Evolutionary conservation across 2,797 vertebrate genomes (phyloP), one percentile per base, ranked within the genome.

Genomic region (Alectoris magna): DNA sequence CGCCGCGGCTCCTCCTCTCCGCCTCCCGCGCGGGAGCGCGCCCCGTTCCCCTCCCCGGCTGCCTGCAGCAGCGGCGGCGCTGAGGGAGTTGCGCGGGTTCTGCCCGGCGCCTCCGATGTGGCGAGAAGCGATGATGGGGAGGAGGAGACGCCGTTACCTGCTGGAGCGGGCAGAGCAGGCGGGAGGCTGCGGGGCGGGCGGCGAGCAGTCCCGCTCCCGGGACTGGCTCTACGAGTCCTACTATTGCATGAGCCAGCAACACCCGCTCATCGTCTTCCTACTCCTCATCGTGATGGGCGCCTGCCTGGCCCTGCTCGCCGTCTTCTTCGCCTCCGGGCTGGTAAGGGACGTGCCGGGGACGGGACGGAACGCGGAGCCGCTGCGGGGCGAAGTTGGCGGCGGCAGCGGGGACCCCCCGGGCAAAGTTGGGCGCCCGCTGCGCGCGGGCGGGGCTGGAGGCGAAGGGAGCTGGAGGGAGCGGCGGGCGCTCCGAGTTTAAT

Each of bases 211-310:
- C 91, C 98, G 97, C 96, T 98, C 98, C 94, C 98, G 98, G 88
- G 99, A 99, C 98, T 99, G 99, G 99, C 98, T 99, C 23, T 99
- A 99, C 49, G 99, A 99, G 98, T 99, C 98, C 81, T 99, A 99
- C 98, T 99, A 99, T 97, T 98, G 99, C 97, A 99, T 99, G 99
- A 99, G 99, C 99, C 99, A 99, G 98, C 99, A 99, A 98, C 99
- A 99, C 98, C 99, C 99, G 80, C 98, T 99, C 93, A 99, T 99
- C 97, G 98, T 99, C 96, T 99, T 99, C 97, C 98, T 99, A 97
- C 98, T 99, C 94, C 98, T 99, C 95, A 99, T 99, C 97, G 98
- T 99, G 96, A 99, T 99, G 98, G 99, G 99, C 98, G 98, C 99
- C 84, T 99, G 99, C 95, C 97, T 99, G 95, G 98, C 99, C 96